Evolutionary conservation across 1,140 invertebrate species (phyloP).

Genomic region (Colletes latitarsis): DNA sequence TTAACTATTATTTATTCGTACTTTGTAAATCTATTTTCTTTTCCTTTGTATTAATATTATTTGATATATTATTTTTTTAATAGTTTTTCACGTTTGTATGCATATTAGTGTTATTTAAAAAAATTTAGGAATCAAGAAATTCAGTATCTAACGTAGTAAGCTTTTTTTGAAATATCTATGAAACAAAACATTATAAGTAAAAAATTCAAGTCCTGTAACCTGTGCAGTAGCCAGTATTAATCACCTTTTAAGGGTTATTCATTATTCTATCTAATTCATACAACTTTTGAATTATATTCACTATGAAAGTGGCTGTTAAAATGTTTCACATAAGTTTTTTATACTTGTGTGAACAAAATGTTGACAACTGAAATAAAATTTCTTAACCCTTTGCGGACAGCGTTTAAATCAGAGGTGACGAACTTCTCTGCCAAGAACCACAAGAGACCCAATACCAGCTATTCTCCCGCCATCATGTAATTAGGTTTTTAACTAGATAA

Average conservation of each 20-base stretch:
- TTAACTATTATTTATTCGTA: background rate
- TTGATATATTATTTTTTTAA: background rate
- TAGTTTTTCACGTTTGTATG: background rate
- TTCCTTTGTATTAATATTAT: background rate
- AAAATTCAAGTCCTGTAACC: background rate
- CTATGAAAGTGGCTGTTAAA: constrained; percentile 3
- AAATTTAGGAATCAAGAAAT: background rate
- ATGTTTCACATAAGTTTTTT: background rate
- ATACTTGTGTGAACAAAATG: background rate
- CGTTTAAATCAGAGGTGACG: no score
- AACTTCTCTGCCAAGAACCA: no score
- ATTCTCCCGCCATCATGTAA: no score
- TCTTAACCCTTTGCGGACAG: no score
- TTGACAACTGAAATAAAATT: background rate
- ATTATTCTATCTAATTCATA: constrained; percentile 29
- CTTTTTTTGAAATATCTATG: background rate
- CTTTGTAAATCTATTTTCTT: no score
- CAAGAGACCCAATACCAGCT: no score
- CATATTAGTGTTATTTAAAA: background rate
- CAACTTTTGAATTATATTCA: background rate
- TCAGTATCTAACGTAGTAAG: background rate
- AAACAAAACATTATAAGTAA: background rate
- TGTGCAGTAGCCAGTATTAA: background rate
- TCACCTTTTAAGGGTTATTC: background rate
- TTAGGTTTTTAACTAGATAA: no score